Evolutionary conservation across 2,113 vertebrate species (phyloP).

Genomic region (Epinephelus lanceolatus): DNA sequence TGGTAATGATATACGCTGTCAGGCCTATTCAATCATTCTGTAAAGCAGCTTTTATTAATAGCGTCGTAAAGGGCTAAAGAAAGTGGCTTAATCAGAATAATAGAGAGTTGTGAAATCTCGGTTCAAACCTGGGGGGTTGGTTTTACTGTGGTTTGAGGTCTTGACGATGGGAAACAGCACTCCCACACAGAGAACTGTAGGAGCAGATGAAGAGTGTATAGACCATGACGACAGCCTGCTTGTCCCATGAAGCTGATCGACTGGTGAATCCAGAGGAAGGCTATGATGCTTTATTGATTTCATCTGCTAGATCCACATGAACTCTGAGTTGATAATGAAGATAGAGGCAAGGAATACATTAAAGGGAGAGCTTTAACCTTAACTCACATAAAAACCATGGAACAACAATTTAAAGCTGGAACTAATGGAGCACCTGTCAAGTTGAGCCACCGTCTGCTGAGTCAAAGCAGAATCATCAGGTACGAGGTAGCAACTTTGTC

Average conservation of each 20-base stretch:
- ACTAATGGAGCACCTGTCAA: not conserved
- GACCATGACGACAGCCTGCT: constrained; percentile 40
- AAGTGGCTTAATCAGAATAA: constrained; percentile 65
- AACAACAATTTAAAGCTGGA: not conserved
- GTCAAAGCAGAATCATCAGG: not conserved
- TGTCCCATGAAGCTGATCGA: constrained; percentile 20
- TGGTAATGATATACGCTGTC: constrained; percentile 65
- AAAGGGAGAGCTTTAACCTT: constrained; percentile 3
- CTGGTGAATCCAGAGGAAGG: constrained; percentile 40
- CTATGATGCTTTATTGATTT: constrained; percentile 51
- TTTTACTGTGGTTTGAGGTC: constrained; percentile 28
- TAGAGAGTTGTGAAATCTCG: constrained; percentile 33
- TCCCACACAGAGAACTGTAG: constrained; percentile 30
- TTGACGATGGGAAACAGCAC: constrained; percentile 13
- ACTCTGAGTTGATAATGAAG: constrained; percentile 11
- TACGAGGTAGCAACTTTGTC: constrained; percentile 4
- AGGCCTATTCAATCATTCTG: constrained; percentile 57
- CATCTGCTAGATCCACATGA: constrained; percentile 46
- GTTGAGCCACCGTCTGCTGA: not conserved
- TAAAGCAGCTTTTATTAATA: constrained; percentile 64
- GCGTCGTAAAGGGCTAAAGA: constrained; percentile 53
- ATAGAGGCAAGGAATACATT: constrained; percentile 4
- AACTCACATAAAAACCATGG: not conserved
- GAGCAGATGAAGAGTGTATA: constrained; percentile 43
- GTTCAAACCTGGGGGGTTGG: constrained; percentile 5